These are phyloP conservation scores for Idaea biselata DNA, from an alignment of 2,888 invertebrate species.

Conservation along the genomic window DNA sequence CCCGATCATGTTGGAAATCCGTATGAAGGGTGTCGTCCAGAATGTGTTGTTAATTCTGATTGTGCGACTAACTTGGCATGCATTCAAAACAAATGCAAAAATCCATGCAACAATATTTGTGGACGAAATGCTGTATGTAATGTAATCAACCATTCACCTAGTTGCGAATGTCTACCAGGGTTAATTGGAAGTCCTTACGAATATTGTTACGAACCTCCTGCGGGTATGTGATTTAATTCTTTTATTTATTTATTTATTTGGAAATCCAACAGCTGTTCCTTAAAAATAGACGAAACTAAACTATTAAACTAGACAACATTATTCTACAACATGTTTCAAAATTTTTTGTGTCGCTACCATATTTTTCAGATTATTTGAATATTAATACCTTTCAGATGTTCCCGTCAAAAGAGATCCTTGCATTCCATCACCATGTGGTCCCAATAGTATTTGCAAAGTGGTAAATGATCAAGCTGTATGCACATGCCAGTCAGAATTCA, in stretches of 20 bases:
- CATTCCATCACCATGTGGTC: slow-evolving; percentile 87
- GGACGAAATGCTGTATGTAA: slow-evolving; percentile 87
- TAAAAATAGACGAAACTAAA: too few relatives aligned
- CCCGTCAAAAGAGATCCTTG: slow-evolving; percentile 82
- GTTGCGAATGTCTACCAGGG: slow-evolving; percentile 84
- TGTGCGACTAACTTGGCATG: slow-evolving; percentile 87
- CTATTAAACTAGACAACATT: too few relatives aligned
- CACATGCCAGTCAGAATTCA: slow-evolving; percentile 84
- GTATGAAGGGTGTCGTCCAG: slow-evolving; percentile 88
- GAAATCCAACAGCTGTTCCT: too few relatives aligned
- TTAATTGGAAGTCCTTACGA: slow-evolving; percentile 83
- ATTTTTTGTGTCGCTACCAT: neutral
- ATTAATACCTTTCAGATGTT: slow-evolving; percentile 43
- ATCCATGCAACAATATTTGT: slow-evolving; percentile 88
- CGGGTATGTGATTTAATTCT: slow-evolving; percentile 43
- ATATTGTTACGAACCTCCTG: slow-evolving; percentile 67
- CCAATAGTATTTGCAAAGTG: slow-evolving; percentile 87
- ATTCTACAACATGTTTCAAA: too few relatives aligned
- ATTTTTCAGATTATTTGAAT: neutral
- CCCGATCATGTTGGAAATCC: slow-evolving; percentile 87
- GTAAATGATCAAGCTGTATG: slow-evolving; percentile 86
- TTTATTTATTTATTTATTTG: too few relatives aligned
- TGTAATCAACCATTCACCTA: slow-evolving; percentile 86
- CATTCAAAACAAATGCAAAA: slow-evolving; percentile 86
- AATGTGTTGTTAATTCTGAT: slow-evolving; percentile 87